A percentile compares a stretch with the other conserved stretches of the same genome.
Conservation (phyloP, 2,113 vertebrate genomes). For the Colius striatus region DNA sequence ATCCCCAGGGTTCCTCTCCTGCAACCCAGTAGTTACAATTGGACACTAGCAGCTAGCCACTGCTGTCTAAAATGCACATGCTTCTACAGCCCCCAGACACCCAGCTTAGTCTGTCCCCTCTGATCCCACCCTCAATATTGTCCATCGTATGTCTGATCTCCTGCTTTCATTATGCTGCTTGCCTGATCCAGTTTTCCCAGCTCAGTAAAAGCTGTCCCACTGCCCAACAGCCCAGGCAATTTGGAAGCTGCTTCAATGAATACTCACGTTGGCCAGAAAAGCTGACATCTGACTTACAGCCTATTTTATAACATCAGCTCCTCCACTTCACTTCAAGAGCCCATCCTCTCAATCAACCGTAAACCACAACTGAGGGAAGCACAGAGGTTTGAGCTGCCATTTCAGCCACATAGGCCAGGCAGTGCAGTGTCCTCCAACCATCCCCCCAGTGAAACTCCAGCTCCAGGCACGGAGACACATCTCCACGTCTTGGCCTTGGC, state of each 20-base stretch:
- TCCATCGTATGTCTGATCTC: neutral
- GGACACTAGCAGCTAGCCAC: neutral
- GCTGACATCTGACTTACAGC: accelerated
- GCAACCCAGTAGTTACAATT: neutral
- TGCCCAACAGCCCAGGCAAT: accelerated
- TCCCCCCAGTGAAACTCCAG: neutral
- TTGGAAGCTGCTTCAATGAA: neutral
- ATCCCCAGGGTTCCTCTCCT: neutral
- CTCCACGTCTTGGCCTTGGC: accelerated
- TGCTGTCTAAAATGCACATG: neutral
- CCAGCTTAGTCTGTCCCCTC: neutral
- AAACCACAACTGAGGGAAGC: neutral
- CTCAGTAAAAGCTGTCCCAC: neutral
- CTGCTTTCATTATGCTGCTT: accelerated
- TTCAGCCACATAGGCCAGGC: neutral
- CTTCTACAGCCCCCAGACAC: neutral
- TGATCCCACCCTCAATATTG: neutral
- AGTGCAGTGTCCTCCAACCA: neutral
- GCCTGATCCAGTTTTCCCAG: accelerated
- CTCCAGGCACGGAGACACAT: neutral
- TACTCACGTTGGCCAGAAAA: neutral
- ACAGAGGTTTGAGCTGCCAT: neutral
- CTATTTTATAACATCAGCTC: neutral
- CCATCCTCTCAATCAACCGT: neutral
- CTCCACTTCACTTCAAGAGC: accelerated